Evolutionary conservation across 2,113 vertebrate genomes (phyloP), one percentile per base, ranked within the genome.

Genomic region (Macquaria australasica): DNA sequence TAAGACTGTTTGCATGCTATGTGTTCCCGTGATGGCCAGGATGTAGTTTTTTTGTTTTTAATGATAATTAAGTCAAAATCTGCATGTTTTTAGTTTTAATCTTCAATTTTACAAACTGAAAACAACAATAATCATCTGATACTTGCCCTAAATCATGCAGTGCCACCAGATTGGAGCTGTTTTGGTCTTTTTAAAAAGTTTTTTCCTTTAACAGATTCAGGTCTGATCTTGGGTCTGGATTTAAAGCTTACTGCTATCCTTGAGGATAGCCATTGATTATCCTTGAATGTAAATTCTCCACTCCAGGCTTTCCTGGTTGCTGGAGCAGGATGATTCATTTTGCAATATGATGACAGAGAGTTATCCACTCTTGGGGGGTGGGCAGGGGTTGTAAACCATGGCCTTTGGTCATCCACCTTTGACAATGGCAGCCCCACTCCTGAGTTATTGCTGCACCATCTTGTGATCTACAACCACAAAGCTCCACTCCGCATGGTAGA

Each of bases 391-490:
- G 60, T 93, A 91, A 93, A 92, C 77, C 73, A 77, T 50, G 53
- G 79, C 59, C 71, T 77, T 69, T 72, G 76, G 85, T 91, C 72
- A 69, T 21, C 70, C 48, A 67, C 67, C 39, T 70, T 81, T 88
- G 89, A 87, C 85, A 81, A 23, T 16, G 6, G 79, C 75, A 55
- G 83, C 72, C 64, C 55, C 48, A 51, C 71, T 34, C 86, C 66
- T 81, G 86, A 93, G 21, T 88, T 86, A 92, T 84, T 23, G 62
- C 85, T 58, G 73, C 76, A 43, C 64, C 84, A 73, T 67, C 67
- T 79, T 67, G 41, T 91, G 83, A 93, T 91, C 86, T 87, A 91
- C 89, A 79, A 59, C 71, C 71, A 16, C 25, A 21, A 37, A 85
- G 88, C 72, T 66, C 64, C n/a, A 21, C 74, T 67, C 62, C 2